Evolutionary conservation across 2,113 vertebrate genomes (phyloP).

Genomic region (Glaucomys volans): DNA sequence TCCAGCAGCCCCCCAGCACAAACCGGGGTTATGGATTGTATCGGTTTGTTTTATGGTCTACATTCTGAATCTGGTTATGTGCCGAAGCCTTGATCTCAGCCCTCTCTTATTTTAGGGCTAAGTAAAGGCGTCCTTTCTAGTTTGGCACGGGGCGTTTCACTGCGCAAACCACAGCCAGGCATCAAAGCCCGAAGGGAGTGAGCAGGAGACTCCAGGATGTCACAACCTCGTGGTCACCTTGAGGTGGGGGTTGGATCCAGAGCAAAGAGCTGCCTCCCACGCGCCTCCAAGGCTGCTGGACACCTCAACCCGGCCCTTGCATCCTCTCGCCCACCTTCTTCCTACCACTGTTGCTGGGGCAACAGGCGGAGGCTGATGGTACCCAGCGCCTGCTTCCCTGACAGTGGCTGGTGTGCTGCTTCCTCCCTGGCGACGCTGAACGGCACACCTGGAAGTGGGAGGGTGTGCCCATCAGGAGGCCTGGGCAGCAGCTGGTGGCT

Average conservation of each 20-base stretch:
- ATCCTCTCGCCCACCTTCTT: too few relatives aligned
- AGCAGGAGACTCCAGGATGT: background rate
- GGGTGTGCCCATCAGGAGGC: background rate
- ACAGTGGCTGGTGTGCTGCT: background rate
- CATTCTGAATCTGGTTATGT: background rate
- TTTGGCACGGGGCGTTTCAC: background rate
- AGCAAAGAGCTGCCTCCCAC: background rate
- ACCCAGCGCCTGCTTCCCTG: too few relatives aligned
- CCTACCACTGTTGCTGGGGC: background rate
- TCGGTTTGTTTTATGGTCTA: background rate
- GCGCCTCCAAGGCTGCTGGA: background rate
- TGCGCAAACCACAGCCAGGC: background rate
- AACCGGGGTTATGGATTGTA: background rate
- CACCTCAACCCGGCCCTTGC: background rate
- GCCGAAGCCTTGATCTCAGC: background rate
- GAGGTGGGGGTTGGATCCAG: too few relatives aligned
- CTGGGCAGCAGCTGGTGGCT: background rate
- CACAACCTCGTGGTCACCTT: rapidly evolving
- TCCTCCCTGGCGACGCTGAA: rapidly evolving
- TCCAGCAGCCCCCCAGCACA: background rate
- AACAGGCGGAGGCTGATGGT: background rate
- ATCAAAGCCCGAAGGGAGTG: background rate
- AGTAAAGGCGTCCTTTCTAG: background rate
- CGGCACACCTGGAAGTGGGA: too few relatives aligned
- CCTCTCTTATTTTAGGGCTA: background rate